Evolutionary conservation across 1,140 invertebrate genomes (phyloP), one percentile per base, ranked within the genome.

Genomic region (Panonychus citri): DNA sequence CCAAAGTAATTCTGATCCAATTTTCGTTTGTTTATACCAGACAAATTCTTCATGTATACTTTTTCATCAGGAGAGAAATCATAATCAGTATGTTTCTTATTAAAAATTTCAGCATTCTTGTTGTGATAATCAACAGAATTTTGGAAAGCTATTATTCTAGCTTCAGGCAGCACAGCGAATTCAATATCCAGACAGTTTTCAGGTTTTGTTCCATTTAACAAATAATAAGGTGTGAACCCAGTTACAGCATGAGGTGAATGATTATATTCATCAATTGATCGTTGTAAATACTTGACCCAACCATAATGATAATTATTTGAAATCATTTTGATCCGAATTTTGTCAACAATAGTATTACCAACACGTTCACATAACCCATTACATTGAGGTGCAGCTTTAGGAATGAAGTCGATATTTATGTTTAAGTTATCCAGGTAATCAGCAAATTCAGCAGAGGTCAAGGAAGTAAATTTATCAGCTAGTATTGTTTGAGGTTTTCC

Each of bases 281-380:
- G n/a, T 5, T 4, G 15, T 17, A 46, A 26, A 17, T 25, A 30
- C 5, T n/a, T 50, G 13, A n/a, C 3, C 54, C 54, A 55, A n/a
- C n/a, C n/a, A 24, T n/a, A 13, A 17, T 48, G 54, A 12, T 8
- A 12, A 15, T 55, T 24, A n/a, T 48, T 28, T 8, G 3, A 3
- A 27, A 17, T 13, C 10, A 13, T 30, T 21, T 43, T 43, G n/a
- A n/a, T n/a, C n/a, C n/a, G 4, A 12, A 34, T 34, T 34, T 34
- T 25, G 17, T 28, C 39, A 13, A 53, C 26, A 15, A 59, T 10
- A 13, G 56, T 59, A 42, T 59, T 46, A 39, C 39, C 39, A 2
- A 59, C 21, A 28, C 57, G 26, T 55, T 58, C 58, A 13, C 28
- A 19, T 43, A 52, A 21, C 3, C 54, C 54, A 48, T 56, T 56